Conservation (phyloP, 1,140 invertebrate species). For the Zaprionus gabonicus region DNA sequence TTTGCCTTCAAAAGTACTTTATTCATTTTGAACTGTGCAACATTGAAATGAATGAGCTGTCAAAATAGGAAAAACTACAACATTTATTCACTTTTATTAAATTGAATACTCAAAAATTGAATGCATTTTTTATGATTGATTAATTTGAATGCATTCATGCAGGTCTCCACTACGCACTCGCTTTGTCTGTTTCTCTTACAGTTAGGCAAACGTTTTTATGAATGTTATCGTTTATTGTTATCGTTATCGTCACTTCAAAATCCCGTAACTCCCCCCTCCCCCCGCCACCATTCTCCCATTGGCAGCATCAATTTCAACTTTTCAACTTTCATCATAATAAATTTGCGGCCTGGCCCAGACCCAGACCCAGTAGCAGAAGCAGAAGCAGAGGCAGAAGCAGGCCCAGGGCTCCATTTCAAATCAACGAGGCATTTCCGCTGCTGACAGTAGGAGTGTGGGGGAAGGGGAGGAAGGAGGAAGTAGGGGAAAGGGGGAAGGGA, state of each 20-base stretch:
- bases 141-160: too few species aligned
- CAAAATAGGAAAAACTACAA: too few species aligned
- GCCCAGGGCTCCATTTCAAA: constrained; percentile 64
- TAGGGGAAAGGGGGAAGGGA: neutral
- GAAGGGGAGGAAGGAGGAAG: too few species aligned
- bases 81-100: too few species aligned
- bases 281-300: neutral
- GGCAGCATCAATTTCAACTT: constrained; percentile 76
- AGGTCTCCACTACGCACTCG: neutral
- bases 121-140: too few species aligned
- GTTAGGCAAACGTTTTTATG: neutral
- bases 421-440: constrained; percentile 75
- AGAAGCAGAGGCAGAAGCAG: too few species aligned
- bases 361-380: constrained; percentile 2
- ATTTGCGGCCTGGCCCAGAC: constrained; percentile 63
- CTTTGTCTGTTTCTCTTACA: neutral
- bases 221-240: constrained; percentile 26
- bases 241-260: constrained; percentile 19
- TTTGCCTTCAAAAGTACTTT: too few species aligned
- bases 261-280: neutral
- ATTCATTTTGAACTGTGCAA: too few species aligned
- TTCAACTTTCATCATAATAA: constrained; percentile 80
- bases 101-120: too few species aligned
- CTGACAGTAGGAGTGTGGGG: neutral
- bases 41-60: too few species aligned